phyloP scores from a whole-genome alignment of 2,113 vertebrate species.

The Hippocampus zosterae region DNA sequence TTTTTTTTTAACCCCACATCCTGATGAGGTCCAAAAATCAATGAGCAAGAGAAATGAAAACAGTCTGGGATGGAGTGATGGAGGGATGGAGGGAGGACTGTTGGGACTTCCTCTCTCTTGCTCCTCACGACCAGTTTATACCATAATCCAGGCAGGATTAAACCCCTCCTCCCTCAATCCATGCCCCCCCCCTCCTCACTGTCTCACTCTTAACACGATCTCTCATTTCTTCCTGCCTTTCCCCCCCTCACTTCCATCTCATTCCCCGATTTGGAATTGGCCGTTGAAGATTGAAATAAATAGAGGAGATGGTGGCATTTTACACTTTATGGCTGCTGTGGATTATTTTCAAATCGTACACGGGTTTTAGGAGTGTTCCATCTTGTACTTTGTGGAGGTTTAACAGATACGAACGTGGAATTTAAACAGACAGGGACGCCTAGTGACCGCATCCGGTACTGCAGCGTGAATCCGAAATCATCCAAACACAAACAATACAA shows the following conservation, averaged over 20 bases:
- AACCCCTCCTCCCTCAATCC: constrained; percentile 64
- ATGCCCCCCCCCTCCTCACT: constrained; percentile 23
- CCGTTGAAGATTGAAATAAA: not conserved
- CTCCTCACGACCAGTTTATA: constrained; percentile 57
- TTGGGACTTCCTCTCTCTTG: constrained; percentile 47
- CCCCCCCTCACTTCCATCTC: constrained; percentile 1
- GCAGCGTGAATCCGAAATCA: not conserved
- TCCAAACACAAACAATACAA: not conserved
- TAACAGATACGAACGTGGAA: constrained; percentile 14
- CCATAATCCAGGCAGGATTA: constrained; percentile 70
- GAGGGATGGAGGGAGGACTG: constrained; percentile 17
- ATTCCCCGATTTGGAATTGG: not conserved
- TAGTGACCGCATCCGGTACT: constrained; percentile 44
- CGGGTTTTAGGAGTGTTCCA: constrained; percentile 45
- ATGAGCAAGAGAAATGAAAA: constrained; percentile 7
- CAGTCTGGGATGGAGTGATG: not conserved
- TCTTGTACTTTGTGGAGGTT: constrained; percentile 65
- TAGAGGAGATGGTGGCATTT: not conserved
- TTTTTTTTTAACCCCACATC: constrained; percentile 11
- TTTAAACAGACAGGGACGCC: constrained; percentile 52
- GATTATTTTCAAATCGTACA: not conserved
- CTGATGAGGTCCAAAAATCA: constrained; percentile 11
- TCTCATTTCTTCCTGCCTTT: constrained; percentile 13
- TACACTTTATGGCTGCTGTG: not conserved
- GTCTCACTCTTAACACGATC: constrained; percentile 12